A percentile compares a stretch with the other conserved stretches of the same genome.
Conservation (phyloP, 2,797 vertebrate genomes). For the Malurus leucopterus region DNA sequence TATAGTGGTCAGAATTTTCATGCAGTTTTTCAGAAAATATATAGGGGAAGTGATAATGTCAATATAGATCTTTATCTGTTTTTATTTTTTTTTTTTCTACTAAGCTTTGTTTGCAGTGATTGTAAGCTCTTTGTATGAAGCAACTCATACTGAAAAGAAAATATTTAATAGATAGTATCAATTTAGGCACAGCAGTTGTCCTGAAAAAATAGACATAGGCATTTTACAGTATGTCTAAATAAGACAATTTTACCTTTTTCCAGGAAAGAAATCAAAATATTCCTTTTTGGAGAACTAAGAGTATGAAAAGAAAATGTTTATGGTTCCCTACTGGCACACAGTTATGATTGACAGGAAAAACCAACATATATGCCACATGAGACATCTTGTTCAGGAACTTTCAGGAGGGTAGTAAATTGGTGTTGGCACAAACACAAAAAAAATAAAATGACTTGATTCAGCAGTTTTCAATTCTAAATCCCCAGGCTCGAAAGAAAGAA, state of each 20-base stretch:
- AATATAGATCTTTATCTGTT: slow-evolving; percentile 37
- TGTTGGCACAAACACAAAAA: slow-evolving; percentile 82
- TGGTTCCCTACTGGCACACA: slow-evolving; percentile 72
- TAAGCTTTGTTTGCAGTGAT: slow-evolving; percentile 38
- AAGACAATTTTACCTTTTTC: slow-evolving; percentile 70
- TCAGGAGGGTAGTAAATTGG: slow-evolving; percentile 81
- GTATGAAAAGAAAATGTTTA: slow-evolving; percentile 77
- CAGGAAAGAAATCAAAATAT: slow-evolving; percentile 74
- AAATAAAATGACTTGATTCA: slow-evolving; percentile 85
- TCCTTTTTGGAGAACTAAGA: slow-evolving; percentile 69
- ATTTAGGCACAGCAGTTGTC: slow-evolving; percentile 15
- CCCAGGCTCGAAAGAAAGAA: slow-evolving; percentile 72
- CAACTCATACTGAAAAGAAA: slow-evolving; percentile 45
- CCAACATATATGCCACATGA: slow-evolving; percentile 74
- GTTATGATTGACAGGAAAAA: slow-evolving; percentile 82
- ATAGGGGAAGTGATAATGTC: neutral
- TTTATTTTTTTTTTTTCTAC: slow-evolving; percentile 10
- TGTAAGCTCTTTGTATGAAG: slow-evolving; percentile 46
- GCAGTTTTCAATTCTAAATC: slow-evolving; percentile 80
- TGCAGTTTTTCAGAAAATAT: slow-evolving; percentile 33
- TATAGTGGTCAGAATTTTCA: slow-evolving; percentile 42
- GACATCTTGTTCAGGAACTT: slow-evolving; percentile 80
- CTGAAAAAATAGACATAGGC: slow-evolving; percentile 43
- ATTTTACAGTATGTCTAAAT: slow-evolving; percentile 58
- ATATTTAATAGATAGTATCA: slow-evolving; percentile 57